Percentiles rank a stretch among this genome's conserved stretches.
These are phyloP conservation scores for Luperina testacea DNA, from an alignment of 2,888 invertebrate species.

Conservation along the genomic window DNA sequence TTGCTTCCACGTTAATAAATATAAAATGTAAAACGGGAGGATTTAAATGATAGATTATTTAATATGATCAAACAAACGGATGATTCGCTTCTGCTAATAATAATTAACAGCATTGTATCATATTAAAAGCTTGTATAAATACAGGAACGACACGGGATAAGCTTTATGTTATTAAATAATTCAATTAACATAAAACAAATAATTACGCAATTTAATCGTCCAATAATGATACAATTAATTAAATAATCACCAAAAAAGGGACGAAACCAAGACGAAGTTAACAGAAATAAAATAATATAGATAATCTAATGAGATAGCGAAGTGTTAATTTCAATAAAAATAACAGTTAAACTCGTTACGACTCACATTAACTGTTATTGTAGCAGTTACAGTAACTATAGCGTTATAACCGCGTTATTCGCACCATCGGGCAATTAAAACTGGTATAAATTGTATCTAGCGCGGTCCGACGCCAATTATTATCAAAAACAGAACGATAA, in stretches of 20 bases:
- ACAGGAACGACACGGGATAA: background rate
- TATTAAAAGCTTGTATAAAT: background rate
- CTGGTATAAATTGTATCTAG: slow-evolving; percentile 56
- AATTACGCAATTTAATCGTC: background rate
- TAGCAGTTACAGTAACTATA: slow-evolving; percentile 58
- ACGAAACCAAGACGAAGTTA: slow-evolving; percentile 13
- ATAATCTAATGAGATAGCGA: slow-evolving; percentile 56
- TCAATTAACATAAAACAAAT: background rate
- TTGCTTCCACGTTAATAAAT: background rate
- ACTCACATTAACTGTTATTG: slow-evolving; percentile 62
- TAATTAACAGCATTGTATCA: background rate
- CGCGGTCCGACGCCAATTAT: slow-evolving; percentile 56
- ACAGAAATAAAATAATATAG: slow-evolving; percentile 41
- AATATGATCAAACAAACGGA: background rate
- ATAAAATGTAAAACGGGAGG: background rate
- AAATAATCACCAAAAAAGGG: slow-evolving; percentile 21
- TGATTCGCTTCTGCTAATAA: background rate
- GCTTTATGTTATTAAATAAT: background rate
- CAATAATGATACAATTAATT: slow-evolving; percentile 16
- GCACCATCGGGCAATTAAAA: slow-evolving; percentile 61
- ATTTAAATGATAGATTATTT: slow-evolving; percentile 1
- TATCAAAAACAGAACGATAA: slow-evolving; percentile 60
- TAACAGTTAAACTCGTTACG: slow-evolving; percentile 61
- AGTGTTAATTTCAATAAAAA: slow-evolving; percentile 66
- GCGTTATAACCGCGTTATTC: slow-evolving; percentile 51